phyloP scores from a whole-genome alignment of 1,140 invertebrate species.

The Papilio xuthus region DNA sequence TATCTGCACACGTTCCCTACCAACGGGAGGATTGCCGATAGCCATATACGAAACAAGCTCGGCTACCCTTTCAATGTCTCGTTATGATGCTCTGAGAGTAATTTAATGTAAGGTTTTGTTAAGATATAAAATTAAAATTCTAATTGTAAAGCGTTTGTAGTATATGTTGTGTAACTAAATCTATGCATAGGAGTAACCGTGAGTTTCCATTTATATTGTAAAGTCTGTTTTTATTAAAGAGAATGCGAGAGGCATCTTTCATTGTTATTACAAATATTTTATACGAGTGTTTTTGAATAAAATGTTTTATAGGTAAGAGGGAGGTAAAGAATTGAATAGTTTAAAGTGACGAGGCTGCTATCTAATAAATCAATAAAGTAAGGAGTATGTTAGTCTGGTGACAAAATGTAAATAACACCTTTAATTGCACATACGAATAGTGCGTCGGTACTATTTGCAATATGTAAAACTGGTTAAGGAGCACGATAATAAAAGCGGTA shows the following conservation, averaged over 20 bases:
- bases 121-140: not conserved
- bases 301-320: not conserved
- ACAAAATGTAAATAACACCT: not conserved
- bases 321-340: not conserved
- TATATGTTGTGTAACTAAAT: not conserved
- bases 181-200: not conserved
- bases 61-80: conserved; percentile 41
- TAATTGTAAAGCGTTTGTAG: not conserved
- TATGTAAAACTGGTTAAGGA: not conserved
- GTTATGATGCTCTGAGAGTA: conserved; percentile 1
- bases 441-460: too few species aligned
- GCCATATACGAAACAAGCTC: conserved; percentile 29
- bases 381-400: not conserved
- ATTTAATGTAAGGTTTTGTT: not conserved
- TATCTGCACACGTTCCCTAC: conserved; percentile 84
- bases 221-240: not conserved
- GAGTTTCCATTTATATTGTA: not conserved
- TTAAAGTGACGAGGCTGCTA: not conserved
- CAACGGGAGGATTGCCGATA: conserved; percentile 83
- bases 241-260: not conserved
- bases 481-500: not conserved
- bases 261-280: too few species aligned
- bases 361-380: not conserved
- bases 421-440: too few species aligned
- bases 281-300: too few species aligned